A percentile compares a stretch with the other conserved stretches of the same genome.
These are phyloP conservation scores for Odocoileus virginianus DNA, from an alignment of 2,113 vertebrate genomes.

Conservation along the genomic window DNA sequence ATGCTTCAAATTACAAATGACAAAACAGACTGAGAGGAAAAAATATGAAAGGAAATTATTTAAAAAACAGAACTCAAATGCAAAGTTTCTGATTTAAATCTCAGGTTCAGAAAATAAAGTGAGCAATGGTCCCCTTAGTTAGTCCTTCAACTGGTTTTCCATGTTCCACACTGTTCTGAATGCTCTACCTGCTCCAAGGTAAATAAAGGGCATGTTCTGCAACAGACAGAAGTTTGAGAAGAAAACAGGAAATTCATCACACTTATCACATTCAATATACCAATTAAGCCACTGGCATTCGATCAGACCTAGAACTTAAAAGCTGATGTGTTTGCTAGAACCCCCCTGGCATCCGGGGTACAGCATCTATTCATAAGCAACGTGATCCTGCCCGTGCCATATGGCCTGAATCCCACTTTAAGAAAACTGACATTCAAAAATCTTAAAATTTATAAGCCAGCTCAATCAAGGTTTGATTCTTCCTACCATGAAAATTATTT, in stretches of 20 bases:
- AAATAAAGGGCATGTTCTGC: background rate
- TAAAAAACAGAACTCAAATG: background rate
- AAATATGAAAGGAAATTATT: background rate
- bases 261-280: background rate
- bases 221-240: background rate
- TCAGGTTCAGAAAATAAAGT: background rate
- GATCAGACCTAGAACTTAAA: background rate
- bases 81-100: background rate
- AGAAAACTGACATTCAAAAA: constrained; percentile 20
- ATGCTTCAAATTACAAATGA: background rate
- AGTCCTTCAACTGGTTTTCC: background rate
- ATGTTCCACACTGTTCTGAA: background rate
- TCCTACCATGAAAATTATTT: background rate
- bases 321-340: background rate
- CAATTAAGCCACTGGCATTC: background rate
- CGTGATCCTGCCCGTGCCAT: background rate
- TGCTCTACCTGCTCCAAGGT: background rate
- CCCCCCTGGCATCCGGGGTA: background rate
- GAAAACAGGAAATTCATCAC: background rate
- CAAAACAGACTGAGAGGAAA: background rate
- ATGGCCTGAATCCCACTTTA: background rate
- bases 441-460: background rate
- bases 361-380: background rate
- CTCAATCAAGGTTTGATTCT: background rate
- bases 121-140: background rate